A percentile compares a stretch with the other conserved stretches of the same genome.
These are phyloP conservation scores for Clinocottus analis DNA, from an alignment of 2,113 vertebrate species.

Conservation along the genomic window DNA sequence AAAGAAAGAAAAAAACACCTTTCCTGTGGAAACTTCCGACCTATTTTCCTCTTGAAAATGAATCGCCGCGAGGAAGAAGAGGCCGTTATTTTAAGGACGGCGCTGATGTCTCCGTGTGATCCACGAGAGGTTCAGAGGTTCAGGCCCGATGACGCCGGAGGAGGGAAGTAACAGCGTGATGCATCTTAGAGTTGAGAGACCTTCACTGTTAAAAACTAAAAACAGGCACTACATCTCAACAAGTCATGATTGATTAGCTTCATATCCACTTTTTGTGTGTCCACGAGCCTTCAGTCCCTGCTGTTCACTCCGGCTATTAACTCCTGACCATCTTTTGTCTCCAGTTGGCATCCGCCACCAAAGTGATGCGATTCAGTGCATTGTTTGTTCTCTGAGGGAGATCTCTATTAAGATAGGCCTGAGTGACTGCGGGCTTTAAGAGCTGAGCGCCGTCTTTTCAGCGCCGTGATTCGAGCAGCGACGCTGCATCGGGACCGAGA, in stretches of 20 bases:
- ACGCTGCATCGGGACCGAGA: slow-evolving; percentile 14
- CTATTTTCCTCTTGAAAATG: slow-evolving; percentile 45
- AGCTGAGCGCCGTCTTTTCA: slow-evolving; percentile 30
- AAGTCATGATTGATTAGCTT: neutral
- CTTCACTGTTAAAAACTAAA: slow-evolving; percentile 1
- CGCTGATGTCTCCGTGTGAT: slow-evolving; percentile 20
- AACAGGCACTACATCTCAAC: neutral
- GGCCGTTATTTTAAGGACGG: slow-evolving; percentile 3
- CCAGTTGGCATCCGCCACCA: slow-evolving; percentile 25
- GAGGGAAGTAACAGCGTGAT: slow-evolving; percentile 20
- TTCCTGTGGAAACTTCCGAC: slow-evolving; percentile 37
- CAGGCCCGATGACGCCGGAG: neutral
- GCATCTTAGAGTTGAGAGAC: neutral
- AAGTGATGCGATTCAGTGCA: slow-evolving; percentile 35
- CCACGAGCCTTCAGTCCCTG: neutral
- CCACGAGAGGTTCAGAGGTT: slow-evolving; percentile 31
- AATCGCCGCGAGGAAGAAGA: neutral
- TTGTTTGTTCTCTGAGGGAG: slow-evolving; percentile 39
- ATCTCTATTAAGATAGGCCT: slow-evolving; percentile 71
- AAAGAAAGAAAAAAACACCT: neutral
- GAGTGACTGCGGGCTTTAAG: slow-evolving; percentile 51
- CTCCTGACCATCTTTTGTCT: slow-evolving; percentile 41
- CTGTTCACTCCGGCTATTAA: slow-evolving; percentile 22
- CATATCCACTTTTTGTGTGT: neutral
- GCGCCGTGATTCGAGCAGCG: slow-evolving; percentile 23